A percentile compares a stretch with the other conserved stretches of the same genome.
Conservation (phyloP, 2,888 invertebrate species). For the Selenia dentaria region DNA sequence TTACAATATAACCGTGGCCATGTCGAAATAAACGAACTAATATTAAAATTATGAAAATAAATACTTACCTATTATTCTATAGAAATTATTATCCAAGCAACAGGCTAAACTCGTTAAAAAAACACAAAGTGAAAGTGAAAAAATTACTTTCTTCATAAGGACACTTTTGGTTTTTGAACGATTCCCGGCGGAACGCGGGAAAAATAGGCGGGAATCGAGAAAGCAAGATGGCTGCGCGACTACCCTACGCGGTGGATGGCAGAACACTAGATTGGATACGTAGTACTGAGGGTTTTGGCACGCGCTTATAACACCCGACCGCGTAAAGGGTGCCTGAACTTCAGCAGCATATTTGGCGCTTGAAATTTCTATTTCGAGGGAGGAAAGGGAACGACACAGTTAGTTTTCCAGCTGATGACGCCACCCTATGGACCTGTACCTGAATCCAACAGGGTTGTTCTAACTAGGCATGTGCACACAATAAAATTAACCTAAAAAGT, state of each 20-base stretch:
- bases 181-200: constrained; percentile 53
- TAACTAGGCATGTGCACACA: too few species aligned
- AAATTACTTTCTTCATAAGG: constrained; percentile 74
- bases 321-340: constrained; percentile 39
- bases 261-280: constrained; percentile 50
- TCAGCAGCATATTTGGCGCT: constrained; percentile 36
- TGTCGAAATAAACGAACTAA: too few species aligned
- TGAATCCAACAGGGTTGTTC: too few species aligned
- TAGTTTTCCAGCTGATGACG: constrained; percentile 10
- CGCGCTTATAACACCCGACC: constrained; percentile 45
- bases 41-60: neutral
- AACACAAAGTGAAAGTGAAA: constrained; percentile 54
- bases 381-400: constrained; percentile 3
- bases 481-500: too few species aligned
- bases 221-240: constrained; percentile 45
- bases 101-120: constrained; percentile 53
- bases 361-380: constrained; percentile 35
- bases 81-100: constrained; percentile 73
- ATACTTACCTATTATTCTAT: constrained; percentile 66
- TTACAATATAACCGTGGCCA: too few species aligned
- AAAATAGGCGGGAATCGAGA: constrained; percentile 27
- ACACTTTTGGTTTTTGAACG: constrained; percentile 48
- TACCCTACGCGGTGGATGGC: constrained; percentile 59
- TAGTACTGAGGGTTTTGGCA: constrained; percentile 65
- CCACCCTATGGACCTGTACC: too few species aligned